Evolutionary conservation across 2,797 vertebrate genomes (phyloP).

Genomic region (Microctenopoma lineatum): DNA sequence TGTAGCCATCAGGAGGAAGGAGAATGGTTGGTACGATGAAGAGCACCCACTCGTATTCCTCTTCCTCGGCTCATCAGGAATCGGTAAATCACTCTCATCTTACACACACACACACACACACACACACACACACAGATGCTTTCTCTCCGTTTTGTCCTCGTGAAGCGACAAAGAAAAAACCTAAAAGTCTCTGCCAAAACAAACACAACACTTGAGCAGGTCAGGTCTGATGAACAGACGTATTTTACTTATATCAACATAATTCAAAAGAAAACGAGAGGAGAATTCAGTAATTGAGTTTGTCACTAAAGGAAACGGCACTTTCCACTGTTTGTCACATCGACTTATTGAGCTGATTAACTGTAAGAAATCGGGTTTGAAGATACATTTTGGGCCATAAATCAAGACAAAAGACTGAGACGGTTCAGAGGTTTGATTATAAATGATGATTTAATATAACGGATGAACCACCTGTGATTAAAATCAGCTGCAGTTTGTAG

Average conservation of each 20-base stretch:
- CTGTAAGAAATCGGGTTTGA: neutral
- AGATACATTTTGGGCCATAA: neutral
- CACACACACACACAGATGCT: neutral
- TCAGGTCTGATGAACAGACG: constrained; percentile 10
- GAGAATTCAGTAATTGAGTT: constrained; percentile 7
- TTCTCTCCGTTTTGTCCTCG: constrained; percentile 23
- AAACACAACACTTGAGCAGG: constrained; percentile 37
- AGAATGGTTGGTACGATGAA: constrained; percentile 98
- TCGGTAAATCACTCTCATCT: constrained; percentile 85
- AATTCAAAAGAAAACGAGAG: constrained; percentile 14
- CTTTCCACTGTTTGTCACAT: neutral
- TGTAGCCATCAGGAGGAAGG: constrained; percentile 95
- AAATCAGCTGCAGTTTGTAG: neutral
- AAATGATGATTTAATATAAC: too few species aligned
- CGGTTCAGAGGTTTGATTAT: neutral
- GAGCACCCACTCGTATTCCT: constrained; percentile 98
- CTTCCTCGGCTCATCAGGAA: constrained; percentile 97
- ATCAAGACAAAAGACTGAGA: neutral
- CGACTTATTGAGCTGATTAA: neutral
- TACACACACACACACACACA: constrained; percentile 10
- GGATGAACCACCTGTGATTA: too few species aligned
- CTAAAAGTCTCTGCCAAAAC: constrained; percentile 44
- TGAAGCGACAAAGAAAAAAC: constrained; percentile 9
- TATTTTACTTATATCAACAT: neutral
- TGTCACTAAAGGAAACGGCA: constrained; percentile 2